Evolutionary conservation across 2,113 vertebrate genomes (phyloP).

Genomic region (Campylomormyrus tamandua): DNA sequence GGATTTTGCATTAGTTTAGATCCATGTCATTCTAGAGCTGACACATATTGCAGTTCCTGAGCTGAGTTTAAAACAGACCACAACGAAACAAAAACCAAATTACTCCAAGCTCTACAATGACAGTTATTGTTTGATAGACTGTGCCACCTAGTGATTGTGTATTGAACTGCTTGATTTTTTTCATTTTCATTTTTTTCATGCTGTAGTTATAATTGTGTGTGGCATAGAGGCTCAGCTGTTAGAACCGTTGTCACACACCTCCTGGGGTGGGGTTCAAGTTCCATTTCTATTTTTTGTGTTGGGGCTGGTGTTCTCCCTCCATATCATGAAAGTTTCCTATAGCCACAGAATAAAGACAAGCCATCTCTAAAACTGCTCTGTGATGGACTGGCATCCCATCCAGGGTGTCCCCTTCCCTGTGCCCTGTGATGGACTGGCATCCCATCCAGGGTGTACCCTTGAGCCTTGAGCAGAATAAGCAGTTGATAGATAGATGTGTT

Average conservation of each 20-base stretch:
- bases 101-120: background rate
- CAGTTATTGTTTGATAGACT: background rate
- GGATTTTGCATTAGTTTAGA: background rate
- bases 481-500: background rate
- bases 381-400: background rate
- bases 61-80: background rate
- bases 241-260: background rate
- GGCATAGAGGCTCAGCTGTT: background rate
- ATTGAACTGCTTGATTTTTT: background rate
- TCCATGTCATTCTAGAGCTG: background rate
- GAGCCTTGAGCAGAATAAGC: background rate
- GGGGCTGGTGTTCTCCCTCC: background rate
- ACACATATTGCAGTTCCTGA: background rate
- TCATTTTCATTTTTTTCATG: background rate
- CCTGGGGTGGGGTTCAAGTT: background rate
- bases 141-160: conserved; percentile 52
- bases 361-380: background rate
- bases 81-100: background rate
- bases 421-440: background rate
- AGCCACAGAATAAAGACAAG: background rate
- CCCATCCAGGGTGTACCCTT: too few relatives aligned
- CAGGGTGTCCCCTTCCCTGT: background rate
- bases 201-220: background rate
- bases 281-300: background rate
- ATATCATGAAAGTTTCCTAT: background rate